phyloP scores from a whole-genome alignment of 2,797 vertebrate genomes.

The Meriones psammophilus region DNA sequence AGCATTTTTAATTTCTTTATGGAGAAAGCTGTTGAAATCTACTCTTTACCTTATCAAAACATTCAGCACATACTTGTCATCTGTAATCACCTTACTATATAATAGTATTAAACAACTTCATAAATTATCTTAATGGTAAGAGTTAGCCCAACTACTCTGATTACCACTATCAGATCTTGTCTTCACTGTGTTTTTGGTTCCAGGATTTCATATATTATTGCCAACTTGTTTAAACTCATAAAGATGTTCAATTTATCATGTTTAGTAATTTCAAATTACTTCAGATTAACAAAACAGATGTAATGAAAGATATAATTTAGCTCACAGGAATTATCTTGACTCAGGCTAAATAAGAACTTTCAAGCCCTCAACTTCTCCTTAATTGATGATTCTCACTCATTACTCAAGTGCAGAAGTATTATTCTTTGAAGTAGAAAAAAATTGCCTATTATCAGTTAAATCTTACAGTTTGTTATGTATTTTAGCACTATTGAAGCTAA shows the following conservation, averaged over 20 bases:
- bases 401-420: background rate
- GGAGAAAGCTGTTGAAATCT: background rate
- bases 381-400: background rate
- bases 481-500: background rate
- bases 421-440: background rate
- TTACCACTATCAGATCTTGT: background rate
- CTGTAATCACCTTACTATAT: background rate
- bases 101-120: background rate
- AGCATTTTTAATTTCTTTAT: background rate
- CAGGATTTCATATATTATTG: conserved; percentile 6
- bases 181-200: background rate
- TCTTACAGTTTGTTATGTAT: background rate
- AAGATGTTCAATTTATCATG: conserved; percentile 21
- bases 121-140: background rate
- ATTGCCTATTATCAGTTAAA: background rate
- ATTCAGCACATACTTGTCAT: background rate
- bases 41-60: background rate
- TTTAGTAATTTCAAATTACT: background rate
- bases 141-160: background rate
- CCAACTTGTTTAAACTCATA: background rate
- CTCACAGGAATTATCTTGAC: background rate
- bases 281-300: background rate
- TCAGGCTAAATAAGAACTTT: background rate
- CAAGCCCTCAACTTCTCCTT: background rate
- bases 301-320: background rate